A percentile compares a stretch with the other conserved stretches of the same genome.
Evolutionary conservation across 2,113 vertebrate species (phyloP).

Genomic region (Oreotrochilus melanogaster): DNA sequence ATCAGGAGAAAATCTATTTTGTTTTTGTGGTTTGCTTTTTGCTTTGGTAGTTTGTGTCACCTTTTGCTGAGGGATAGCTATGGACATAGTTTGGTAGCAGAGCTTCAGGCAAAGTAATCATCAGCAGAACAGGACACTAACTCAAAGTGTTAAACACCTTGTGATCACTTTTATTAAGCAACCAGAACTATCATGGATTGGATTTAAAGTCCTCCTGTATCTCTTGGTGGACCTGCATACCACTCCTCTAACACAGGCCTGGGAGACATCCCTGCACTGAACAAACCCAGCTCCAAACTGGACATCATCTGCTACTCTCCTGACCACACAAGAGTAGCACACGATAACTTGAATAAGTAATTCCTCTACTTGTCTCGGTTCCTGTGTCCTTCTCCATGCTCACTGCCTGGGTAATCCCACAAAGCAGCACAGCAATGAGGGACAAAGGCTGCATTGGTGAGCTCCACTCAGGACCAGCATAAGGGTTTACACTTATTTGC

Average conservation of each 20-base stretch:
- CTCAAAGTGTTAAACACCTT: background rate
- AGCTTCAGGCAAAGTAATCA: background rate
- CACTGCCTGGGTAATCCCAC: accelerated
- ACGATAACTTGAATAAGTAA: background rate
- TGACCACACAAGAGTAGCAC: background rate
- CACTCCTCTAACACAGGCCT: background rate
- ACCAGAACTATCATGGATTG: background rate
- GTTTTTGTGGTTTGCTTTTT: background rate
- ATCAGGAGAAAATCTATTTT: background rate
- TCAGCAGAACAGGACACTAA: background rate
- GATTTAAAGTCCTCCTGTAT: background rate
- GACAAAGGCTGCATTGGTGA: background rate
- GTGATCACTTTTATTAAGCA: background rate
- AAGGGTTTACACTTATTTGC: background rate
- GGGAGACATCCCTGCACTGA: background rate
- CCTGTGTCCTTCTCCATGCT: too few relatives aligned
- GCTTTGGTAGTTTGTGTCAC: too few relatives aligned
- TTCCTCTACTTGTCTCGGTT: background rate
- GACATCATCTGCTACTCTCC: background rate
- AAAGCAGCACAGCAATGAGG: background rate
- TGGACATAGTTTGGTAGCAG: background rate
- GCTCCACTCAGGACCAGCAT: background rate
- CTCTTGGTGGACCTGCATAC: background rate
- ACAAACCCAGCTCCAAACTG: background rate
- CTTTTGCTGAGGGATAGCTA: background rate